A percentile compares a stretch with the other conserved stretches of the same genome.
Conservation (phyloP, 2,797 vertebrate genomes). For the Rachycentron canadum region DNA sequence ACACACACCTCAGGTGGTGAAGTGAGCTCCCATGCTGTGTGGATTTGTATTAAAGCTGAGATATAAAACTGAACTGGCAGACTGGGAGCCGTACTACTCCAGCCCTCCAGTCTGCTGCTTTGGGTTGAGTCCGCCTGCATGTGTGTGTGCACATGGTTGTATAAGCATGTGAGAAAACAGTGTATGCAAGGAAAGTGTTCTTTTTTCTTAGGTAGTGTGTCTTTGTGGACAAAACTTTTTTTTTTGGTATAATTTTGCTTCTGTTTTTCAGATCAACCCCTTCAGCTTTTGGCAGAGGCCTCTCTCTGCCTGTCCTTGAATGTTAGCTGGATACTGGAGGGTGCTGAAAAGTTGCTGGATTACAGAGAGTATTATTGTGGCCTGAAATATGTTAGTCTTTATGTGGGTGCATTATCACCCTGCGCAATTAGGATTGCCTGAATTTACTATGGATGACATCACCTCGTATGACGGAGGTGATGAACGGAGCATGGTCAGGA, state of each 20-base stretch:
- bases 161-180: constrained; percentile 48
- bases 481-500: constrained; percentile 32
- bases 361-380: constrained; percentile 50
- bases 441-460: constrained; percentile 70
- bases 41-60: constrained; percentile 80
- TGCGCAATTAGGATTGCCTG: constrained; percentile 70
- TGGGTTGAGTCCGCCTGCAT: constrained; percentile 21
- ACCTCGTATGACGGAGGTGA: constrained; percentile 29
- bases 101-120: constrained; percentile 65
- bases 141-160: constrained; percentile 38
- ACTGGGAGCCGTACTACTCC: constrained; percentile 56
- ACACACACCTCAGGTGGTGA: constrained; percentile 74
- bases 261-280: constrained; percentile 64
- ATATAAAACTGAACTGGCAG: constrained; percentile 81
- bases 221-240: constrained; percentile 28
- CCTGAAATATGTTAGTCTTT: constrained; percentile 70
- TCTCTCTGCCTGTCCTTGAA: constrained; percentile 59
- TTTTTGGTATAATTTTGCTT: constrained; percentile 31
- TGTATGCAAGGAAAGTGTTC: constrained; percentile 44
- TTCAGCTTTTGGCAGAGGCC: constrained; percentile 42
- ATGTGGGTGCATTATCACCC: constrained; percentile 72
- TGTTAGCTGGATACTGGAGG: constrained; percentile 50
- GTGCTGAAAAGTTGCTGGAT: constrained; percentile 76
- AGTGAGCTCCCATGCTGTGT: constrained; percentile 75
- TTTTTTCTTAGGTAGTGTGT: constrained; percentile 30